phyloP scores from a whole-genome alignment of 2,113 vertebrate genomes.

The Misgurnus anguillicaudatus region DNA sequence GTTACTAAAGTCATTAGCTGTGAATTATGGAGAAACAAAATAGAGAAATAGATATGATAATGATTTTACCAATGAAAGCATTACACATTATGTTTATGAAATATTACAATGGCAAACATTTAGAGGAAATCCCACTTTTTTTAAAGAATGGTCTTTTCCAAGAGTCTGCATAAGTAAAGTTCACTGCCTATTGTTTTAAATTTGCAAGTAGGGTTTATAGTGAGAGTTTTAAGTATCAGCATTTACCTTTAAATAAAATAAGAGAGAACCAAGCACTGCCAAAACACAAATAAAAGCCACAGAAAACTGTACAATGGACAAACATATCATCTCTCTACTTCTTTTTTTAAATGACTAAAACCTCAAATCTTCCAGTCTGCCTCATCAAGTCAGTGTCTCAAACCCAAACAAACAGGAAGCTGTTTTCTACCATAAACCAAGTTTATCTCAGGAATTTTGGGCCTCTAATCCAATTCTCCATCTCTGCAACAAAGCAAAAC shows the following conservation, averaged over 20 bases:
- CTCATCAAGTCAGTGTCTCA: conserved; percentile 4
- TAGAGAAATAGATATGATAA: background rate
- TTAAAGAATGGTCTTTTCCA: background rate
- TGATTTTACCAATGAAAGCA: background rate
- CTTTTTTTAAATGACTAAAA: background rate
- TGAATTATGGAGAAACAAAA: background rate
- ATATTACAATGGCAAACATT: background rate
- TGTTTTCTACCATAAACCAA: conserved; percentile 24
- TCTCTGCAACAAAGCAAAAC: conserved; percentile 24
- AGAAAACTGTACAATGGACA: background rate
- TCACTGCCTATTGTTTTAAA: background rate
- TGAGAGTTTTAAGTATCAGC: background rate
- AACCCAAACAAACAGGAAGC: conserved; percentile 29
- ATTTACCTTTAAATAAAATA: background rate
- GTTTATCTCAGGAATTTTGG: conserved; percentile 39
- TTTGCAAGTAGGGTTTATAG: no score
- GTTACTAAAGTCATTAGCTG: background rate
- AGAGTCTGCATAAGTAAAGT: background rate
- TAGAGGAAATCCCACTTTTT: background rate
- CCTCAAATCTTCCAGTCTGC: conserved; percentile 5
- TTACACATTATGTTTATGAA: background rate
- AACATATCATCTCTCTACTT: background rate
- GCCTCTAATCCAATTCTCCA: conserved; percentile 39
- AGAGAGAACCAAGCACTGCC: no score
- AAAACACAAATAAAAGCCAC: no score